Conservation (phyloP, 2,113 vertebrate species). For the Calidris pygmaea region DNA sequence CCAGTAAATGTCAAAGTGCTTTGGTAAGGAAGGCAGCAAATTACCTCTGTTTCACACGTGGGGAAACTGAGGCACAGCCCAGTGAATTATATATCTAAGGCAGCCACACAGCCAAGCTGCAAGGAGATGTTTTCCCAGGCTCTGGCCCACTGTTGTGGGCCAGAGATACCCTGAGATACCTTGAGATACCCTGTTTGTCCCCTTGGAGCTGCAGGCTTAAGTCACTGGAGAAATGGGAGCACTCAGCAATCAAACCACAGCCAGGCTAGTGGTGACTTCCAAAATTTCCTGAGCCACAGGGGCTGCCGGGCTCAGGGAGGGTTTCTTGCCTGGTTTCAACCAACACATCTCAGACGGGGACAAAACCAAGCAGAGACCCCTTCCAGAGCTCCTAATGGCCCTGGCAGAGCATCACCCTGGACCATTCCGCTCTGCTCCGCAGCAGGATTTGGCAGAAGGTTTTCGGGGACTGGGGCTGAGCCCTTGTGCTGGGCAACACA, state of each 20-base stretch:
- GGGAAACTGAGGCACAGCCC: constrained; percentile 17
- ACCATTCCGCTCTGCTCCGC: neutral
- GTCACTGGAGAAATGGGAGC: neutral
- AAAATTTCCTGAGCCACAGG: neutral
- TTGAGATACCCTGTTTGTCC: neutral
- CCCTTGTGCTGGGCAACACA: fast-evolving
- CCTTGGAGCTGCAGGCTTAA: neutral
- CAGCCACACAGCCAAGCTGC: neutral
- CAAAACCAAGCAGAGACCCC: neutral
- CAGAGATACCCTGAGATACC: no score
- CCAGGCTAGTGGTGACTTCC: neutral
- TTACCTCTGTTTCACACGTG: neutral
- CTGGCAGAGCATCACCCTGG: neutral
- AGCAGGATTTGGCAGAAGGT: neutral
- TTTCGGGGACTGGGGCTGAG: neutral
- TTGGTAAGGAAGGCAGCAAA: neutral
- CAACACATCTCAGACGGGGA: neutral
- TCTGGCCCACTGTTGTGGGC: neutral
- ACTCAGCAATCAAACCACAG: neutral
- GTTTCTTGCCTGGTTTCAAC: neutral
- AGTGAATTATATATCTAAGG: neutral
- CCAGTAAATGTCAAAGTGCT: neutral
- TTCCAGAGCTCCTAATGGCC: neutral
- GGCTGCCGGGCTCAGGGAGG: neutral
- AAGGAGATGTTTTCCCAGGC: neutral